Evolutionary conservation across 1,140 invertebrate genomes (phyloP).

Genomic region (Aphidius gifuensis): DNA sequence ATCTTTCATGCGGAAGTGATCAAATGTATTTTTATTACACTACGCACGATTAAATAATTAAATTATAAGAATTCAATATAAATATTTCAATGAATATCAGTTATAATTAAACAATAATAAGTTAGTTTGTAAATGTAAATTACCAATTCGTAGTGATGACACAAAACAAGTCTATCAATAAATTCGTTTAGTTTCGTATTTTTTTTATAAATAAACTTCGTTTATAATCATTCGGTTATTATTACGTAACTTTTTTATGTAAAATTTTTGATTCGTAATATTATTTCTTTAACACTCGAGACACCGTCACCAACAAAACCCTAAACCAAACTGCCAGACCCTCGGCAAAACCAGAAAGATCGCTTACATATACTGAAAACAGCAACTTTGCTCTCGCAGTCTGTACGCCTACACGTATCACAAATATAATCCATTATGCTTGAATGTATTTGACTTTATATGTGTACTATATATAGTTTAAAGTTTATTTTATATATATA

Average conservation of each 20-base stretch:
- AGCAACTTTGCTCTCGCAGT: conserved; percentile 16
- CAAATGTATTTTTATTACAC: background rate
- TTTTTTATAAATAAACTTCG: background rate
- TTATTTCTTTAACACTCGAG: conserved; percentile 38
- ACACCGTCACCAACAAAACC: conserved; percentile 49
- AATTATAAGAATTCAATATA: background rate
- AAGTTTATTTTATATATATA: too few species aligned
- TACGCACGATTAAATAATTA: background rate
- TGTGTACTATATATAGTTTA: too few species aligned
- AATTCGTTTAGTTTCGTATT: too few species aligned
- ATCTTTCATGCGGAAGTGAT: background rate
- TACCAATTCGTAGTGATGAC: conserved; percentile 13
- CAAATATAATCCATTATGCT: too few species aligned
- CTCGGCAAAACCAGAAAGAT: background rate
- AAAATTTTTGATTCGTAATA: background rate
- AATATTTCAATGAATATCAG: too few species aligned
- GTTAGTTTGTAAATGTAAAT: background rate
- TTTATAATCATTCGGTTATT: background rate
- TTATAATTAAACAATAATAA: background rate
- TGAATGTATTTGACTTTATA: too few species aligned
- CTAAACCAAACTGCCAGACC: conserved; percentile 26
- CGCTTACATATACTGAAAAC: conserved; percentile 13
- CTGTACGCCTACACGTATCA: too few species aligned
- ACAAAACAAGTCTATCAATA: background rate
- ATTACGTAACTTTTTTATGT: background rate